A percentile compares a stretch with the other conserved stretches of the same genome.
Conservation (phyloP, 53 echinoderm and acorn worm genomes). For the Actinopyga echinites region DNA sequence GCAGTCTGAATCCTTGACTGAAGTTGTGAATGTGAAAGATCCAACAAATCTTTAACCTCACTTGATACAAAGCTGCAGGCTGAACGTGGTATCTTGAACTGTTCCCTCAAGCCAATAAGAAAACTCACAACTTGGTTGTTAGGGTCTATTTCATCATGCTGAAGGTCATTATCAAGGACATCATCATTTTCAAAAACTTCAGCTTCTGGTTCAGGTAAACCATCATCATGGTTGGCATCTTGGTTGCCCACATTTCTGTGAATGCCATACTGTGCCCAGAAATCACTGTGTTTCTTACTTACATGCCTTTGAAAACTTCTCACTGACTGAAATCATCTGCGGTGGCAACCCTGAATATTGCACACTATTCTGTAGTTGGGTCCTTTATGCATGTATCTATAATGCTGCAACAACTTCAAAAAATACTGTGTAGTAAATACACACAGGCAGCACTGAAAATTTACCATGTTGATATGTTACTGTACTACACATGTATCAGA, state of each 20-base stretch:
- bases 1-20: background rate
- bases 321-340: background rate
- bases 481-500: too few species aligned
- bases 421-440: background rate
- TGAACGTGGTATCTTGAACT: background rate
- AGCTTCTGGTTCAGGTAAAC: background rate
- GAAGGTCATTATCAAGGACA: background rate
- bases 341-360: background rate
- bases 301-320: background rate
- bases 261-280: conserved; percentile 5
- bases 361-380: background rate
- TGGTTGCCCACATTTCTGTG: background rate
- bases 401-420: background rate
- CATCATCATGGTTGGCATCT: background rate
- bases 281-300: background rate
- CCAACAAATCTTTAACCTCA: background rate
- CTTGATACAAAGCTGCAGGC: background rate
- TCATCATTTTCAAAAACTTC: background rate
- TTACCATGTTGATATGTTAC: background rate
- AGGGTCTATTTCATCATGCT: background rate
- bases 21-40: background rate
- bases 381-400: background rate
- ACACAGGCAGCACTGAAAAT: background rate
- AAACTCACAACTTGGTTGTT: background rate
- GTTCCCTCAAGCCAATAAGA: background rate